Base-by-base conservation (phyloP, 2,113 vertebrate species). In the Ceyx cyanopectus region DNA sequence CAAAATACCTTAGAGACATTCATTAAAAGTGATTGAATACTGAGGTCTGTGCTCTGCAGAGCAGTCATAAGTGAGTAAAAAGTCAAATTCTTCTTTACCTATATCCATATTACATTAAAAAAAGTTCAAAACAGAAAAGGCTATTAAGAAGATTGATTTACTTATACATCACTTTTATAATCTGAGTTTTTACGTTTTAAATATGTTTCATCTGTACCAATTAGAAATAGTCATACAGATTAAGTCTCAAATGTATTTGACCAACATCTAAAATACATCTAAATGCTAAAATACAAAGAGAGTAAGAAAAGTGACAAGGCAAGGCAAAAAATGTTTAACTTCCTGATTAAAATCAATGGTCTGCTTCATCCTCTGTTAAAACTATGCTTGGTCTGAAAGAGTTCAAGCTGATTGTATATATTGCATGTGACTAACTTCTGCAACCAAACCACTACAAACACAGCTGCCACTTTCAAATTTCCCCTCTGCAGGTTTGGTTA, bases 381-480 rank as follows among this genome's bases (percentile, higher is more conserved):
- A 56, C 20, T 27, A 30, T 13, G 51, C 30, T 12, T 54, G 29
- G 11, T 63, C n/a, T 70, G 40, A 76, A 84, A 54, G 41, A 65
- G 45, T 32, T 76, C 26, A 56, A 50, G 27, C 40, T 54, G 23
- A 43, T 9, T 63, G 14, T 45, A 30, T 17, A 40, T 7, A 34
- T 7, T n/a, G 10, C 5, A 2, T 32, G 26, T 77, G 76, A 85
- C 82, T 78, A 72, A 27, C 45, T 87, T 65, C 57, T 70, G 54
- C 81, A 95, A 58, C 11, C 24, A 77, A 81, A 88, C 76, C 85
- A 70, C 91, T 93, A 92, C 81, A 93, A 89, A 85, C 41, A 63
- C 40, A 91, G 26, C 26, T 0, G 1, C n/a, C 23, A n/a, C 53
- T 60, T 87, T 61, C 37, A 75, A 40, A 63, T 63, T 77, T 81